Base-by-base conservation (phyloP, 2,888 invertebrate species). In the Heliconius hortense region DNA sequence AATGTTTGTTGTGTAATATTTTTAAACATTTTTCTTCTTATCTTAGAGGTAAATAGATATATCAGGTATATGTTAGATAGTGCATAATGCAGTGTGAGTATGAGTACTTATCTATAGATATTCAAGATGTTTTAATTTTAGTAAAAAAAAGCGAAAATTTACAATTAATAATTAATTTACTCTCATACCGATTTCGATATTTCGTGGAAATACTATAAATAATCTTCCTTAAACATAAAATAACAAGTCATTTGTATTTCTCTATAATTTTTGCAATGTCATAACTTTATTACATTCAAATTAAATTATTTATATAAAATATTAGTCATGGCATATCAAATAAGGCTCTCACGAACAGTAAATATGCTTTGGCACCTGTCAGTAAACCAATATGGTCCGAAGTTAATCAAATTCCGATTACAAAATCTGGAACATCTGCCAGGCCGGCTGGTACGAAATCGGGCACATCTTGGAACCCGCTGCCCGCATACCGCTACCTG, bases 401-500 rank as follows among this genome's bases (percentile, higher is more conserved):
- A 53, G 72, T 39, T 79, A 81, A 84, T 83, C 79, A 75, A 80
- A 83, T 83, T 80, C 76, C 79, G 76, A 78, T 81, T 74, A 78
- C 73, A 80, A 81, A 78, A 81, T 76, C 76, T 71, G n/a, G 63
- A 82, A 83, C 90, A 90, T 90, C 90, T 91, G 91, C 81, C 84
- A 78, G 79, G 85, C 86, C 86, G 87, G 88, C 85, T 88, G 87
- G 77, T 84, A 88, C 77, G 78, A 84, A 89, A 89, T 88, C 88
- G 82, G 79, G 84, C 81, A 82, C 86, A 91, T 87, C 85, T 88
- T 85, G 87, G 77, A 74, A 82, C 91, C 92, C 90, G 89, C 90
- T 89, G 82, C 91, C 92, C 90, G 89, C 90, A 90, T 89, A 88
- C 85, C 87, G 83, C 91, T 93, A 93, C 92, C 93, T 93, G 93